These are phyloP conservation scores for Ptychobarbus kaznakovi DNA, from an alignment of 2,797 vertebrate species.

Conservation along the genomic window DNA sequence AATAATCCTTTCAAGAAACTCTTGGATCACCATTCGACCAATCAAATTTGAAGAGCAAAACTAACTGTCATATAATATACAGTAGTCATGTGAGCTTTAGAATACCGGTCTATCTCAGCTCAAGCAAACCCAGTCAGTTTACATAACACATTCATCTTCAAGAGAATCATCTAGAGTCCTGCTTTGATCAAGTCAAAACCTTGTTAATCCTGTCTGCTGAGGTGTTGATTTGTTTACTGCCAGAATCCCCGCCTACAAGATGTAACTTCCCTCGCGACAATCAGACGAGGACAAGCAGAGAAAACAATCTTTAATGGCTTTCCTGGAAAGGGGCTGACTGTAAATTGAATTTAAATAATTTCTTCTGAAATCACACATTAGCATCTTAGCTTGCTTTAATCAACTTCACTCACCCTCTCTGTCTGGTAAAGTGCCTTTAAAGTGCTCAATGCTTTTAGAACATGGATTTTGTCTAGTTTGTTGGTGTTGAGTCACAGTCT, in stretches of 20 bases:
- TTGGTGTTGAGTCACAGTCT: slow-evolving; percentile 24
- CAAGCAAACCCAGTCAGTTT: slow-evolving; percentile 6
- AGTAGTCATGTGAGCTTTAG: neutral
- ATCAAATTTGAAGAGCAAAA: neutral
- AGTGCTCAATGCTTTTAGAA: slow-evolving; percentile 17
- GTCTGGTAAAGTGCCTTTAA: slow-evolving; percentile 24
- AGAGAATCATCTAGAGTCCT: slow-evolving; percentile 37
- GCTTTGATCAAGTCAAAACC: slow-evolving; percentile 44
- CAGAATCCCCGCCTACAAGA: slow-evolving; percentile 50
- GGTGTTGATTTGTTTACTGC: slow-evolving; percentile 57
- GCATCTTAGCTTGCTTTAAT: slow-evolving; percentile 45
- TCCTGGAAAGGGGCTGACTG: slow-evolving; percentile 58
- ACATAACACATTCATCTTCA: slow-evolving; percentile 32
- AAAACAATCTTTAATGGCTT: slow-evolving; percentile 63
- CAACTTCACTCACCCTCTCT: slow-evolving; percentile 3
- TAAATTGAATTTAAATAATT: slow-evolving; percentile 52
- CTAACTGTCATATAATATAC: too few species aligned
- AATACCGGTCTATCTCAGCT: neutral
- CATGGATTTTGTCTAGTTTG: slow-evolving; percentile 32
- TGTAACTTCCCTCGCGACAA: slow-evolving; percentile 48
- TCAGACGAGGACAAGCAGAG: slow-evolving; percentile 40
- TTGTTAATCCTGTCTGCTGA: slow-evolving; percentile 55
- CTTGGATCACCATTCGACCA: neutral
- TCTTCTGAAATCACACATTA: slow-evolving; percentile 47
- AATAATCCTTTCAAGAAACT: neutral